Base-by-base conservation (phyloP, 2,113 vertebrate genomes). In the Semicossyphus pulcher region DNA sequence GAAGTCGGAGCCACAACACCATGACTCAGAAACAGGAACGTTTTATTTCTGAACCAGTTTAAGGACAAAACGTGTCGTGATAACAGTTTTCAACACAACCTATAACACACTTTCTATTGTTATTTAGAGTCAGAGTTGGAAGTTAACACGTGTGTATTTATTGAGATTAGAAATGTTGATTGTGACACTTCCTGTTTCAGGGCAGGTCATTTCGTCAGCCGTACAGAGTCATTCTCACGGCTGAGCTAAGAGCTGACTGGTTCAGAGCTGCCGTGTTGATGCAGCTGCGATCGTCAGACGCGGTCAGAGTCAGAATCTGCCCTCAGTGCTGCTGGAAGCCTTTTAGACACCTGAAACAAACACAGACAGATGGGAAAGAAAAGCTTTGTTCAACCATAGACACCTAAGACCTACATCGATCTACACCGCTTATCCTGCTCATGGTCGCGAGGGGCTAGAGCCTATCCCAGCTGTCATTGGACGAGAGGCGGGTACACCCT, bases 221-320 rank as follows among this genome's bases (percentile, higher is more conserved):
- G 31, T 5, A 28, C 10, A 11, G 44, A 34, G 34, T 28, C 25
- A 2, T 14, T 16, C 16, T 57, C 7, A 15, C n/a, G n/a, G n/a
- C n/a, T n/a, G n/a, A n/a, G n/a, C 5, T 26, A 37, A 10, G 18
- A 10, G 20, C 3, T 29, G 25, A 31, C 26, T 15, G 15, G 16
- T 20, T 68, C 26, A 26, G 26, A 59, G 47, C n/a, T 7, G 7
- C n/a, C 25, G 23, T 86, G 80, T 86, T 83, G 76, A 78, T 76
- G 70, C 81, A 89, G 84, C 87, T 89, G 84, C 29, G 51, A 29
- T 76, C 63, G 20, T 31, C 34, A 14, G 71, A 68, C 64, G 11
- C 57, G 29, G 58, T 26, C 37, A 10, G 56, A 58, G 49, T 70
- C 67, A 15, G 51, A 25, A 26, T 69, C 54, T 44, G 65, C 8